phyloP scores from a whole-genome alignment of 2,797 vertebrate species.

The Schizothorax lantsangensis region DNA sequence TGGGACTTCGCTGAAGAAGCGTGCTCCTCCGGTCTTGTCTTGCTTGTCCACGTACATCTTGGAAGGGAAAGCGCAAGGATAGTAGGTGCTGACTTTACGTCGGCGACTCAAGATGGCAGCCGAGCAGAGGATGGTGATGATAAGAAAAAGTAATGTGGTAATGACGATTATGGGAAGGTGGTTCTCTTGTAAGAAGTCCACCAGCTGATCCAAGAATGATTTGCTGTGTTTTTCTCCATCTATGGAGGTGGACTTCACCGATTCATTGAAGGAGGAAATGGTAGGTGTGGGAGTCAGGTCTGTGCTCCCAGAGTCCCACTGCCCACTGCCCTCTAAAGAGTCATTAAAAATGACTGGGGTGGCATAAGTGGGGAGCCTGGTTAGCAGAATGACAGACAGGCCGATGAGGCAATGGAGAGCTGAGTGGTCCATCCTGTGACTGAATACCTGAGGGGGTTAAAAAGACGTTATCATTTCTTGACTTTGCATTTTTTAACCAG shows the following conservation, averaged over 20 bases:
- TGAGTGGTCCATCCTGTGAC: constrained; percentile 64
- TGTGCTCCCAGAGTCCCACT: constrained; percentile 69
- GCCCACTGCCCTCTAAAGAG: constrained; percentile 80
- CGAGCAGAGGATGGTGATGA: constrained; percentile 83
- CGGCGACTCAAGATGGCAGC: constrained; percentile 83
- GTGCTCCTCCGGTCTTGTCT: constrained; percentile 84
- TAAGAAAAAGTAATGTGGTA: constrained; percentile 78
- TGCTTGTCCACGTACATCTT: constrained; percentile 91
- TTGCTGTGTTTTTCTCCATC: constrained; percentile 66
- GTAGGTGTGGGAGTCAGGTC: constrained; percentile 58
- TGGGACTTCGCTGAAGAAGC: constrained; percentile 84
- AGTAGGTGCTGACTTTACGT: constrained; percentile 88
- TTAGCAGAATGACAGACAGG: constrained; percentile 60
- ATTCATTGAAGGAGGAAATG: constrained; percentile 34
- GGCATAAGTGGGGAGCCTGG: constrained; percentile 58
- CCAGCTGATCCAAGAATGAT: constrained; percentile 69
- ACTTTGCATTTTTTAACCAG: background rate
- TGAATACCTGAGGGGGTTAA: constrained; percentile 16
- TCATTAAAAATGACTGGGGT: constrained; percentile 63
- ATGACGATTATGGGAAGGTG: constrained; percentile 85
- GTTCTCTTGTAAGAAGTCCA: constrained; percentile 85
- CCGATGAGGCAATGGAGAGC: constrained; percentile 58
- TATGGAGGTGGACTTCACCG: constrained; percentile 67
- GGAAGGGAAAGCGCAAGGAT: constrained; percentile 90
- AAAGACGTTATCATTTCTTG: background rate